phyloP scores from a whole-genome alignment of 2,797 vertebrate genomes.

The Atherinosoma microstoma region DNA sequence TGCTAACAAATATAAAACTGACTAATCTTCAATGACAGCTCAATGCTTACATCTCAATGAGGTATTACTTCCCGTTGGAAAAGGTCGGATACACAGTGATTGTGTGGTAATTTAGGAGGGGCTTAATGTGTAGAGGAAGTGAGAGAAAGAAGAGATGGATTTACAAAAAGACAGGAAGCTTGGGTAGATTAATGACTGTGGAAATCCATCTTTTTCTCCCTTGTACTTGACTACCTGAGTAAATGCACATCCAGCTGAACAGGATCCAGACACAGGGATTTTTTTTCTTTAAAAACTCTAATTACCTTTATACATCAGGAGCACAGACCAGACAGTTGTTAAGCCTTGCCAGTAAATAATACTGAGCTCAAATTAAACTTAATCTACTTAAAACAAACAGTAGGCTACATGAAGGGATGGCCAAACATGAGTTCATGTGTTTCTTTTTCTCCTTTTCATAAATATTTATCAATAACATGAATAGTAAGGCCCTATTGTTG shows the following conservation, averaged over 20 bases:
- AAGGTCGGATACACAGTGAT: slow-evolving; percentile 41
- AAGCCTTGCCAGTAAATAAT: too few relatives aligned
- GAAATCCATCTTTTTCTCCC: slow-evolving; percentile 50
- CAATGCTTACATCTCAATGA: slow-evolving; percentile 46
- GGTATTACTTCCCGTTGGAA: slow-evolving; percentile 57
- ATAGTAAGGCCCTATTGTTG: too few relatives aligned
- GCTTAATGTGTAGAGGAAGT: slow-evolving; percentile 28
- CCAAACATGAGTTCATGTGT: too few relatives aligned
- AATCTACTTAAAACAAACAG: too few relatives aligned
- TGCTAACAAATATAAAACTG: slow-evolving; percentile 35
- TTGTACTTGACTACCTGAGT: slow-evolving; percentile 29
- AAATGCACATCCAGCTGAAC: slow-evolving; percentile 40
- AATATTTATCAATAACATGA: too few relatives aligned
- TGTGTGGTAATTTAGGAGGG: slow-evolving; percentile 55
- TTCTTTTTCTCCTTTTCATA: too few relatives aligned
- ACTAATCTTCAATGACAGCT: slow-evolving; percentile 55
- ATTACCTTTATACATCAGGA: too few relatives aligned
- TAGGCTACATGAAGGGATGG: too few relatives aligned
- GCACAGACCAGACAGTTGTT: too few relatives aligned
- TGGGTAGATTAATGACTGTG: slow-evolving; percentile 55
- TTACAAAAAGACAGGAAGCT: slow-evolving; percentile 18
- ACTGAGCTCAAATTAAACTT: too few relatives aligned
- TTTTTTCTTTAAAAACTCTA: too few relatives aligned
- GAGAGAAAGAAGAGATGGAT: slow-evolving; percentile 34
- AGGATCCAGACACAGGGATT: slow-evolving; percentile 21